Evolutionary conservation across 2,113 vertebrate genomes (phyloP).

Genomic region (Macquaria australasica): DNA sequence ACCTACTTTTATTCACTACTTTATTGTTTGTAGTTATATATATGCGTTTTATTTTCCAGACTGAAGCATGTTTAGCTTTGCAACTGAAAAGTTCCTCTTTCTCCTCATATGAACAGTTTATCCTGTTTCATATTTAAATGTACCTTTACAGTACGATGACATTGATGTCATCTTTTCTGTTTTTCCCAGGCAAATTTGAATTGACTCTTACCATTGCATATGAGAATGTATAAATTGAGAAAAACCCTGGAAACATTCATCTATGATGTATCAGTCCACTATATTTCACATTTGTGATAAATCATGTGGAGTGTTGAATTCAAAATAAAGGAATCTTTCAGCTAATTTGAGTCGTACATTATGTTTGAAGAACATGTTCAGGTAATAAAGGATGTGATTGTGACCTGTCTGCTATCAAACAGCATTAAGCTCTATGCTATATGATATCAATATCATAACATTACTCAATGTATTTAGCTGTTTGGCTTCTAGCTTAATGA

Average conservation of each 20-base stretch:
- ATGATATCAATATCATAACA: background rate
- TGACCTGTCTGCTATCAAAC: background rate
- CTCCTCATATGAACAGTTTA: background rate
- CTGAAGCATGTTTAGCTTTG: background rate
- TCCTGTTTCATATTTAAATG: slow-evolving; percentile 8
- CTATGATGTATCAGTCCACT: background rate
- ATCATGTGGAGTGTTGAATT: background rate
- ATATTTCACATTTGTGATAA: background rate
- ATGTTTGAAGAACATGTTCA: background rate
- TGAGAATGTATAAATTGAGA: background rate
- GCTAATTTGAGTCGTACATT: background rate
- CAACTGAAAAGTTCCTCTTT: background rate
- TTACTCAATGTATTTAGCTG: background rate
- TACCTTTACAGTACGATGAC: background rate
- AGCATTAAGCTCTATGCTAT: background rate
- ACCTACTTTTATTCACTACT: background rate
- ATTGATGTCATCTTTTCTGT: background rate
- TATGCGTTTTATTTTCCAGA: background rate
- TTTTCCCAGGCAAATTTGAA: background rate
- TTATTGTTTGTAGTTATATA: background rate
- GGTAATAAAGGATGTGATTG: background rate
- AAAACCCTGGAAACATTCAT: background rate
- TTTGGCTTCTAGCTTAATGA: background rate
- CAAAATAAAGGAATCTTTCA: background rate
- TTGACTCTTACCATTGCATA: background rate